These are phyloP conservation scores for Cryptoprocta ferox DNA, from an alignment of 2,797 vertebrate genomes.

Conservation along the genomic window DNA sequence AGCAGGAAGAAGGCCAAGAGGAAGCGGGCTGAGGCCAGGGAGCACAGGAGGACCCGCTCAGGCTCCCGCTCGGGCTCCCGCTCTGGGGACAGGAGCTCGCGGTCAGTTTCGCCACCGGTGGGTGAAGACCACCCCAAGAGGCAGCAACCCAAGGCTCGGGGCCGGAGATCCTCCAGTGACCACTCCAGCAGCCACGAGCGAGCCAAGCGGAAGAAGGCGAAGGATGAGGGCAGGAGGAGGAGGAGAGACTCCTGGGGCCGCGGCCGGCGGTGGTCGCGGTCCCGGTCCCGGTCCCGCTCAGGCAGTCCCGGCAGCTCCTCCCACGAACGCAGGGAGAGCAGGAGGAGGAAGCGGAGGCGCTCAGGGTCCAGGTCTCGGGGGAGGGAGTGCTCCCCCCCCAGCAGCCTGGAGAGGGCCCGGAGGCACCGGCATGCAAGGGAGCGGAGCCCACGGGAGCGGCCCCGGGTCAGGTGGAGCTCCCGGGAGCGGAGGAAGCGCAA, in stretches of 20 bases:
- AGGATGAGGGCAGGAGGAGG: slow-evolving; percentile 84
- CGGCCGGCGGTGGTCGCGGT: slow-evolving; percentile 83
- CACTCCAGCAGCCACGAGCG: slow-evolving; percentile 88
- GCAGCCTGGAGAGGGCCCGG: slow-evolving; percentile 88
- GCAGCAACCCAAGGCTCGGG: slow-evolving; percentile 71
- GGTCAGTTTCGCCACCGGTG: slow-evolving; percentile 82
- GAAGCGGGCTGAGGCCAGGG: slow-evolving; percentile 70
- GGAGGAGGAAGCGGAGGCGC: slow-evolving; percentile 84
- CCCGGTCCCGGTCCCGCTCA: slow-evolving; percentile 84
- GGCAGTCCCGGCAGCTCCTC: slow-evolving; percentile 84
- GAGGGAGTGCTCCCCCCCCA: slow-evolving; percentile 87
- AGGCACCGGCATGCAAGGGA: slow-evolving; percentile 83
- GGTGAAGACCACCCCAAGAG: slow-evolving; percentile 81
- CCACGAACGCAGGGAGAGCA: slow-evolving; percentile 85
- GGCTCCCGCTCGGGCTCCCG: slow-evolving; percentile 77
- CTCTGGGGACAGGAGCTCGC: slow-evolving; percentile 84
- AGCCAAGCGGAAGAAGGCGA: slow-evolving; percentile 84
- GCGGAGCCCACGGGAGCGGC: slow-evolving; percentile 82
- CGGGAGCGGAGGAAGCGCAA: slow-evolving; percentile 89
- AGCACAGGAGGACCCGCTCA: slow-evolving; percentile 73
- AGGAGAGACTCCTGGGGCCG: slow-evolving; percentile 80
- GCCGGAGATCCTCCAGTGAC: slow-evolving; percentile 85
- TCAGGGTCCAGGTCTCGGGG: slow-evolving; percentile 87
- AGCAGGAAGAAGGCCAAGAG: slow-evolving; percentile 84
- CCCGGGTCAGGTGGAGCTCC: slow-evolving; percentile 83